phyloP scores from a whole-genome alignment of 2,888 invertebrate genomes.

The Adelognathus sp. region DNA sequence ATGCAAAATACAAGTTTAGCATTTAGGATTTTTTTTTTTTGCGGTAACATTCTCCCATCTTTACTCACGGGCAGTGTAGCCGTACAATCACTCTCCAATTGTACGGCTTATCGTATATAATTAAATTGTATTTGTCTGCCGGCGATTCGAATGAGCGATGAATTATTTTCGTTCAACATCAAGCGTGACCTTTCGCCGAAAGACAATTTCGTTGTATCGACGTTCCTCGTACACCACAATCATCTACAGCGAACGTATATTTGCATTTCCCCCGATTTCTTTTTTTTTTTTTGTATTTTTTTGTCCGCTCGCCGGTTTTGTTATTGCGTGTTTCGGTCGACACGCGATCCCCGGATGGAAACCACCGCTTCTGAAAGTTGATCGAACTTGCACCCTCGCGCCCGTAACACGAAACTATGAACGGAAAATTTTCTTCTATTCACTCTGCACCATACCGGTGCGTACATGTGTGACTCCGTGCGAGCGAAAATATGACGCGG shows the following conservation, averaged over 20 bases:
- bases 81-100: too few relatives aligned
- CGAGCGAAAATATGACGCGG: neutral
- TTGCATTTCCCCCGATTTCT: neutral
- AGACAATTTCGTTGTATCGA: neutral
- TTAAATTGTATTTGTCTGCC: too few relatives aligned
- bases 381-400: slow-evolving; percentile 39
- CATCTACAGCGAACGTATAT: neutral
- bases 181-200: neutral
- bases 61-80: too few relatives aligned
- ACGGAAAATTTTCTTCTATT: neutral
- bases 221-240: neutral
- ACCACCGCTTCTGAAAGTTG: slow-evolving; percentile 46
- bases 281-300: too few relatives aligned
- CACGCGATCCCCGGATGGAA: slow-evolving; percentile 39
- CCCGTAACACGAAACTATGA: neutral
- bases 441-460: neutral
- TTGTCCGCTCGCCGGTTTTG: neutral
- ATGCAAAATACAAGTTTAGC: too few relatives aligned
- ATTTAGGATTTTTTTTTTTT: too few relatives aligned
- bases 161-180: too few relatives aligned
- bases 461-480: neutral
- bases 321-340: slow-evolving; percentile 28
- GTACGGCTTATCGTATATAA: too few relatives aligned
- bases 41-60: too few relatives aligned
- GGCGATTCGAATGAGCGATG: too few relatives aligned